Evolutionary conservation across 2,888 invertebrate genomes (phyloP), one percentile per base, ranked within the genome.

Genomic region (Lycocerus yunnanus): DNA sequence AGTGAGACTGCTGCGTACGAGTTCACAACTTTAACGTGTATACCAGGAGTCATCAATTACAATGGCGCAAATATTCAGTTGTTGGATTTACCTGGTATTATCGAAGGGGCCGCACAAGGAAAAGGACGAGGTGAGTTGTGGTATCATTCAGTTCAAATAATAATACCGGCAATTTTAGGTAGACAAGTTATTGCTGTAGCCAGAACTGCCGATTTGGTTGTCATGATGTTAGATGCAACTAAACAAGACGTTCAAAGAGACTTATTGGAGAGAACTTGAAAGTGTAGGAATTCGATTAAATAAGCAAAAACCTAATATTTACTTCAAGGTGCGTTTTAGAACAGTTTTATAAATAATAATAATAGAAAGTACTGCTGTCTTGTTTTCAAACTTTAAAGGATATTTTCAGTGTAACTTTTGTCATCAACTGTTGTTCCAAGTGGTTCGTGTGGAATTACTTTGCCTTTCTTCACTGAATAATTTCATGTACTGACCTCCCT

Each of bases 211-310:
- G 99, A 99, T 88, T 89, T 99, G 81, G 97, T 99, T 58, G 89
- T 99, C 20, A 99, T 99, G 96, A 99, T 99, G 99, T 88, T 99
- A 86, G 99, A 99, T 86, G 99, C 99, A 0, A 97, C 98, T 0
- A 99, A 99, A 88, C 97, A 97, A 71, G 98, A 98, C 84, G 95
- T 97, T 60, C 99, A 99, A 86, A 92, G 96, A 76, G 92, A 94
- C 78, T 89, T 98, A 72, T 89, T 99, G 21, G 99, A 99, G 86
- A 93, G 99, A 99, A 87, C 90, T 99, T 86, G 99, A 99, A 89
- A 95, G 96, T 83, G 99, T 99, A 24, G 99, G 99, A 75, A 99
- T 99, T 82, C 90, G 99, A 82, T 90, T 99, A 75, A 99, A 99
- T 88, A 97, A 96, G 87, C 89, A 89, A 73, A 97, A 95, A 87